Evolutionary conservation across 2,888 invertebrate genomes (phyloP).

Genomic region (Arctia plantaginis): DNA sequence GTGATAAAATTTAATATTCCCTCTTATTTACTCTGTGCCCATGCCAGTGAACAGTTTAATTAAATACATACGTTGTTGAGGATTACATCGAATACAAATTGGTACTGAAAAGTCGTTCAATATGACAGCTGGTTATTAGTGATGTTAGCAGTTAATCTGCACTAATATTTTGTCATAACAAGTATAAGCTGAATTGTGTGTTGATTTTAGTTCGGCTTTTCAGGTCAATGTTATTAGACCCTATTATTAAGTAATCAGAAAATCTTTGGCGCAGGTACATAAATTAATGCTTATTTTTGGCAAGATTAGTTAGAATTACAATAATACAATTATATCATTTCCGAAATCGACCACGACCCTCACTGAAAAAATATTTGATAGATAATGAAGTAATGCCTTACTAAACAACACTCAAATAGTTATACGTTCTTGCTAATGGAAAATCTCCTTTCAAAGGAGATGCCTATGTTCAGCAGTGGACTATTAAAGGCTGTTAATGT

Average conservation of each 20-base stretch:
- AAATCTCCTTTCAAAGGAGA: too few species aligned
- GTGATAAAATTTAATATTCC: conserved; percentile 43
- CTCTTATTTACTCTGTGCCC: conserved; percentile 33
- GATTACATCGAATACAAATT: conserved; percentile 11
- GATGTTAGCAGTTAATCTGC: background rate
- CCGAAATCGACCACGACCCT: background rate
- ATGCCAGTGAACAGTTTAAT: conserved; percentile 31
- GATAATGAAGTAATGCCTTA: background rate
- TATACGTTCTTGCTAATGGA: background rate
- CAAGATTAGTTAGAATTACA: too few species aligned
- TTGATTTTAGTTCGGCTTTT: background rate
- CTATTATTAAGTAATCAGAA: background rate
- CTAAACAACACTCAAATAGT: too few species aligned
- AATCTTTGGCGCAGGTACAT: background rate
- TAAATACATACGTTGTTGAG: conserved; percentile 34
- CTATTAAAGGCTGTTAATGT: too few species aligned
- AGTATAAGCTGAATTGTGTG: background rate
- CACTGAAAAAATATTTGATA: background rate
- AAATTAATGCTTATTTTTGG: background rate
- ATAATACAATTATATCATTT: background rate
- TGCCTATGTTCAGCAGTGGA: too few species aligned
- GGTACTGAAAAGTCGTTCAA: background rate
- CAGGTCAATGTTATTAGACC: background rate
- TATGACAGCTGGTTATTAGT: background rate
- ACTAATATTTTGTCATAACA: background rate